A percentile compares a stretch with the other conserved stretches of the same genome.
Conservation (phyloP, 2,797 vertebrate genomes). For the Sciaenops ocellatus region DNA sequence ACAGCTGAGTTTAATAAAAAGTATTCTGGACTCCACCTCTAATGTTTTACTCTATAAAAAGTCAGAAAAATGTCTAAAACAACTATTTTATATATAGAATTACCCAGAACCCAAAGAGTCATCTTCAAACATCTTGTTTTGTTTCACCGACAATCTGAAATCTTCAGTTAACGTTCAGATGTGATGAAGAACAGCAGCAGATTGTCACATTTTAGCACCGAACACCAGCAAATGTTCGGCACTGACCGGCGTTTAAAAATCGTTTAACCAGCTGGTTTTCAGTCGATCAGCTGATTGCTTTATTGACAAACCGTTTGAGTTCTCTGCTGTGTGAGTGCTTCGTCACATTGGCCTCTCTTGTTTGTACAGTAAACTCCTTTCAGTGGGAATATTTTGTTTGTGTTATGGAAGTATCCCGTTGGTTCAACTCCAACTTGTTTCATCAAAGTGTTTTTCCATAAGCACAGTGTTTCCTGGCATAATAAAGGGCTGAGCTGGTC, state of each 20-base stretch:
- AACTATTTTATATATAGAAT: no score
- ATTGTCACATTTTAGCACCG: no score
- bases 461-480: not conserved
- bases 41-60: no score
- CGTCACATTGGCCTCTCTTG: not conserved
- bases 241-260: not conserved
- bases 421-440: constrained; percentile 8
- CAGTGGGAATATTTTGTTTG: not conserved
- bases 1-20: no score
- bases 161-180: no score
- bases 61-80: no score
- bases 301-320: not conserved
- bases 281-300: not conserved
- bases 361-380: not conserved
- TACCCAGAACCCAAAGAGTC: no score
- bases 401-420: not conserved
- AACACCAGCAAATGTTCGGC: not conserved
- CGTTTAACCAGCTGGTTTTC: not conserved
- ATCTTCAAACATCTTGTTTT: no score
- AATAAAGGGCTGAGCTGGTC: not conserved
- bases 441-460: not conserved
- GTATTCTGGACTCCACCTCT: no score
- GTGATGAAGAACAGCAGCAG: not conserved
- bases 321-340: not conserved
- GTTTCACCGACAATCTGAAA: not conserved